Percentiles rank a stretch among this genome's conserved stretches.
Evolutionary conservation across 2,797 vertebrate species (phyloP).

Genomic region (Scyliorhinus canicula): DNA sequence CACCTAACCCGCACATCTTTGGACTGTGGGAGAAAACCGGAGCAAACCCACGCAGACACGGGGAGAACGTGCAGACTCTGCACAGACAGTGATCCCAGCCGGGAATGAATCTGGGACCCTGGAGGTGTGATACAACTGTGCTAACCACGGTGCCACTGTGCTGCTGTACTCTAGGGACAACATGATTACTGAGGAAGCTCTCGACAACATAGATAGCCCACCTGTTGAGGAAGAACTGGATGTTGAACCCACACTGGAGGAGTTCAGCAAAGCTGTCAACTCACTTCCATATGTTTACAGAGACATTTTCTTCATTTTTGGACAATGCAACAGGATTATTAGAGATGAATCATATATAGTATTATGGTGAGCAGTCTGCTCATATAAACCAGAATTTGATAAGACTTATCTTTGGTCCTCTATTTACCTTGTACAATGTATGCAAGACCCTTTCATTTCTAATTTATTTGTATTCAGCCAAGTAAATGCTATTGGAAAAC

Average conservation of each 20-base stretch:
- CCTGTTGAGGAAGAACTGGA: background rate
- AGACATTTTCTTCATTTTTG: background rate
- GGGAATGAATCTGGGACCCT: too few relatives aligned
- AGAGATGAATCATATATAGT: background rate
- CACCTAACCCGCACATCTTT: too few relatives aligned
- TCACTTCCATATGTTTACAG: background rate
- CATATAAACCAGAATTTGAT: background rate
- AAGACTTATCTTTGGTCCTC: background rate
- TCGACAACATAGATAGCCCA: background rate
- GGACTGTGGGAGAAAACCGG: too few relatives aligned
- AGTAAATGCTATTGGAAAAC: background rate
- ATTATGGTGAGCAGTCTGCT: background rate
- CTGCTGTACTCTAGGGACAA: background rate
- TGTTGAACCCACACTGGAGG: background rate
- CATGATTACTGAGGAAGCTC: background rate
- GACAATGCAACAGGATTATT: background rate
- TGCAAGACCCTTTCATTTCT: background rate
- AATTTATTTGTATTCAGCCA: background rate
- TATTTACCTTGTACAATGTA: background rate
- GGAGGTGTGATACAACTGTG: too few relatives aligned
- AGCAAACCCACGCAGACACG: too few relatives aligned
- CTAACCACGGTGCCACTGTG: too few relatives aligned
- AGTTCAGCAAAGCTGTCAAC: background rate
- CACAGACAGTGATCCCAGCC: too few relatives aligned
- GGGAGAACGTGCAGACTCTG: too few relatives aligned